Percentiles rank a stretch among this genome's conserved stretches.
Conservation (phyloP, 2,113 vertebrate species). For the Martes martes region DNA sequence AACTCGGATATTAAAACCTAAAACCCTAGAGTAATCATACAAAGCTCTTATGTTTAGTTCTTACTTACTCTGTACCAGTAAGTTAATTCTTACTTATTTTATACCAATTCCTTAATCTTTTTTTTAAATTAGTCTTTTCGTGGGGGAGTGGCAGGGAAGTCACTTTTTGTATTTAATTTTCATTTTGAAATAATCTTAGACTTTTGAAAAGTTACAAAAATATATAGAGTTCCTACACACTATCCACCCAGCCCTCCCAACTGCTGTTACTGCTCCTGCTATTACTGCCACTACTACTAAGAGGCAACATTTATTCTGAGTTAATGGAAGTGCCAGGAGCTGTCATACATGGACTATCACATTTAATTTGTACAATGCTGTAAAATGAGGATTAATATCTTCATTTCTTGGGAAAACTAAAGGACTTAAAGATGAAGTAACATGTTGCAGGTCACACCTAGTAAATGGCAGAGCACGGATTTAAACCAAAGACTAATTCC, state of each 20-base stretch:
- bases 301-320: not conserved
- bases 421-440: not conserved
- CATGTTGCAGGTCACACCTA: not conserved
- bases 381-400: not conserved
- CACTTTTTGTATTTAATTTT: not conserved
- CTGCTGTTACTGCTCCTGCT: not conserved
- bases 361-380: not conserved
- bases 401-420: slow-evolving; percentile 24
- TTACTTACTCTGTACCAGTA: not conserved
- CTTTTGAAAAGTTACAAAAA: not conserved
- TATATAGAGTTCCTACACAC: not conserved
- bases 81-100: not conserved
- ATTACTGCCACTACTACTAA: not conserved
- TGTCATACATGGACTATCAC: slow-evolving; percentile 40
- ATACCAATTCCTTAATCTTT: not conserved
- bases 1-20: not conserved
- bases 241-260: not conserved
- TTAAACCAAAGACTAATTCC: not conserved
- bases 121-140: not conserved
- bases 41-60: not conserved
- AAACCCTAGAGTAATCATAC: not conserved
- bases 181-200: slow-evolving; percentile 20
- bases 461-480: not conserved
- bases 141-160: too few relatives aligned
- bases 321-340: slow-evolving; percentile 17